These are phyloP conservation scores for Varanus komodoensis DNA, from an alignment of 2,113 vertebrate species.

Conservation along the genomic window DNA sequence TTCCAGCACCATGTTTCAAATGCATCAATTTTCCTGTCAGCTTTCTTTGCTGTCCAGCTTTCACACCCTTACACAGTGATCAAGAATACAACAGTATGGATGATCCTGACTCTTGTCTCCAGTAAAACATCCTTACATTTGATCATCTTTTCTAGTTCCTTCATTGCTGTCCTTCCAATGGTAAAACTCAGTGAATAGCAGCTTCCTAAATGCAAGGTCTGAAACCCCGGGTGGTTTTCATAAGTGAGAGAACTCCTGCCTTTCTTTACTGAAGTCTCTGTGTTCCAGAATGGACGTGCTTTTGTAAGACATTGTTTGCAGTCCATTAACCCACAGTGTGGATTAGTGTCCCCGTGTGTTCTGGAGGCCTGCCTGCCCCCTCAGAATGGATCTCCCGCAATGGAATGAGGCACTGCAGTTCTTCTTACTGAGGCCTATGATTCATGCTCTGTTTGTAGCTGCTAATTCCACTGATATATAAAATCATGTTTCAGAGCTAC, in stretches of 20 bases:
- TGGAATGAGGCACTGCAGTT: neutral
- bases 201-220: neutral
- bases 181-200: neutral
- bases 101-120: too few species aligned
- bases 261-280: too few species aligned
- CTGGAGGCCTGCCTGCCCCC: neutral
- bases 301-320: neutral
- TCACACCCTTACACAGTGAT: too few species aligned
- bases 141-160: too few species aligned
- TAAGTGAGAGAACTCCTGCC: neutral
- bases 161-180: too few species aligned
- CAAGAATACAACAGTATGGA: too few species aligned
- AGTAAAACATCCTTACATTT: too few species aligned
- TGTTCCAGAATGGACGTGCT: neutral
- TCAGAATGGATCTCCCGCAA: neutral
- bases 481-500: neutral
- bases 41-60: too few species aligned
- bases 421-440: slow-evolving; percentile 8
- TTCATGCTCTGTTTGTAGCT: slow-evolving; percentile 10
- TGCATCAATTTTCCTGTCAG: too few species aligned
- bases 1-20: too few species aligned
- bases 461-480: slow-evolving; percentile 23
- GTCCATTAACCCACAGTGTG: slow-evolving; percentile 1
- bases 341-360: neutral
- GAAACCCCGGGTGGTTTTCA: neutral